These are phyloP conservation scores for Noctilio leporinus DNA, from an alignment of 2,113 vertebrate species.

Conservation along the genomic window DNA sequence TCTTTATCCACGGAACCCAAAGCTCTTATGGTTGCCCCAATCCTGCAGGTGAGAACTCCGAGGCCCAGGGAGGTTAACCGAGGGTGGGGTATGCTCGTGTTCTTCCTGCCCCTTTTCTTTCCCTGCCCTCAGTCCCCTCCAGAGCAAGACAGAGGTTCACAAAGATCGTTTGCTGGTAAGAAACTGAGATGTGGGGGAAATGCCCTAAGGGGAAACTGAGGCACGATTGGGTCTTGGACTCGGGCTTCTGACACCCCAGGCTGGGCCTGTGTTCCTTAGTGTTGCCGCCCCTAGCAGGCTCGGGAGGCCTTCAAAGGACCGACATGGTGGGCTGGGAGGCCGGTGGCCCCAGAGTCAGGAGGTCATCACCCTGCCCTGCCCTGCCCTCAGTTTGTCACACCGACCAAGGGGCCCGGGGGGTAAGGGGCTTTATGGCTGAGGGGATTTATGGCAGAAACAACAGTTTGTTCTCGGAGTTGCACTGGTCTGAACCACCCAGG, in stretches of 20 bases:
- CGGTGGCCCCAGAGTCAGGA: slow-evolving; percentile 57
- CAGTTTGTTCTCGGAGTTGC: slow-evolving; percentile 56
- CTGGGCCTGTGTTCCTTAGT: not conserved
- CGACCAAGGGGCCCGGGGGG: slow-evolving; percentile 34
- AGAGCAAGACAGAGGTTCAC: not conserved
- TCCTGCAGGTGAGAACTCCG: not conserved
- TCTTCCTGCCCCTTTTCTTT: not conserved
- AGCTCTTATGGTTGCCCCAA: not conserved
- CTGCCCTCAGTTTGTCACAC: slow-evolving; percentile 69
- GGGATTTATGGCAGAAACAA: slow-evolving; percentile 72
- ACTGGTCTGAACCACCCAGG: slow-evolving; percentile 54
- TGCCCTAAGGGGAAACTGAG: not conserved
- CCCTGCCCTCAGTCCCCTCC: not conserved
- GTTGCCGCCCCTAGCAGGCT: not conserved
- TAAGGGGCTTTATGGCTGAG: slow-evolving; percentile 61
- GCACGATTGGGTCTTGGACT: not conserved
- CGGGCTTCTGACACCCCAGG: not conserved
- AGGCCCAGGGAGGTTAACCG: not conserved
- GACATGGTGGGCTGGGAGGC: slow-evolving; percentile 41
- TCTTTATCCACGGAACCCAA: not conserved
- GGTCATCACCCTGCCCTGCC: slow-evolving; percentile 68
- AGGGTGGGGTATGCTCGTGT: rapidly evolving
- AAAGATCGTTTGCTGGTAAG: not conserved
- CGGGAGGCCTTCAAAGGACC: not conserved
- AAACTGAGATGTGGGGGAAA: not conserved